These are phyloP conservation scores for Phaetusa simplex DNA, from an alignment of 2,113 vertebrate genomes.

Conservation along the genomic window DNA sequence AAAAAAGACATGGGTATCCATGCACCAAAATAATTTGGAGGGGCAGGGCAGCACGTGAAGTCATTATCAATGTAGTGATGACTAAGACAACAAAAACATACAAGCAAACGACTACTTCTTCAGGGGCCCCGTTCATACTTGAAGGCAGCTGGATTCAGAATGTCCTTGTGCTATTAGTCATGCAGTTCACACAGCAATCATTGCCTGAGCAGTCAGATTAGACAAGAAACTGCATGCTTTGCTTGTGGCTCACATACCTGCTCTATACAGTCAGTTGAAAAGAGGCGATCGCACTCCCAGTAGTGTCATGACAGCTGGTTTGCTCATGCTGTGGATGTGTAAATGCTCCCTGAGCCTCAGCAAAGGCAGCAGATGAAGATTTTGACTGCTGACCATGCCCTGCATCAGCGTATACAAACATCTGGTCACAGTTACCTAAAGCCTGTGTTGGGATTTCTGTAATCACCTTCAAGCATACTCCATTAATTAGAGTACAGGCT, in stretches of 20 bases:
- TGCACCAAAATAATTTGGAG: background rate
- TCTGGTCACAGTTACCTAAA: background rate
- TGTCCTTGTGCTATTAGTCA: constrained; percentile 21
- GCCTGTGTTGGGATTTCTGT: background rate
- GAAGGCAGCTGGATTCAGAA: background rate
- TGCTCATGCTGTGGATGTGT: background rate
- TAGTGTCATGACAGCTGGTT: background rate
- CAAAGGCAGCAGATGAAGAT: background rate
- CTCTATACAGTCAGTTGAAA: background rate
- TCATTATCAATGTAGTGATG: background rate
- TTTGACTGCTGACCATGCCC: background rate
- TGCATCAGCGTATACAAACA: background rate
- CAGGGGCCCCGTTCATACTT: background rate
- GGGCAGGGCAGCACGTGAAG: background rate
- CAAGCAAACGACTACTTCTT: background rate
- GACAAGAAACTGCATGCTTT: constrained; percentile 51
- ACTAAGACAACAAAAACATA: background rate
- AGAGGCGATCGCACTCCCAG: background rate
- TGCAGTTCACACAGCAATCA: constrained; percentile 6
- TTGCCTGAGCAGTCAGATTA: constrained; percentile 12
- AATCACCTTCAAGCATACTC: background rate
- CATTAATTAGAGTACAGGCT: background rate
- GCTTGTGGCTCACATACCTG: background rate
- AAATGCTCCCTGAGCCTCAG: background rate
- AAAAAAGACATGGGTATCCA: background rate